A percentile compares a stretch with the other conserved stretches of the same genome.
Conservation (phyloP, 2,797 vertebrate species). For the Lutjanus campechanus region DNA sequence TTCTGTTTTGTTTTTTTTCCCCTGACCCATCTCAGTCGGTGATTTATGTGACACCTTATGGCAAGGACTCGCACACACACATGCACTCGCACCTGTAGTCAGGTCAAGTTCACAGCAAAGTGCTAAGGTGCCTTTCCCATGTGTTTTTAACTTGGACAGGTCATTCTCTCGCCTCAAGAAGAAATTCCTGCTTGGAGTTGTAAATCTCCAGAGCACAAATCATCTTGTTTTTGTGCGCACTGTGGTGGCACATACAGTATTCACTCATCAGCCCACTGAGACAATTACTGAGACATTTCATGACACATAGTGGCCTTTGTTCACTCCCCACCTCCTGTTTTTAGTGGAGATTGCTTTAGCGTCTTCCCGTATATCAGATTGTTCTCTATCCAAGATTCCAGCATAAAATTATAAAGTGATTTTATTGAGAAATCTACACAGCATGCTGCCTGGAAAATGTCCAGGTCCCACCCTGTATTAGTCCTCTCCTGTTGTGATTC, state of each 20-base stretch:
- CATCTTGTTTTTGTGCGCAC: slow-evolving; percentile 9
- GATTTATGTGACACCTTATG: slow-evolving; percentile 66
- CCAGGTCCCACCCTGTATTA: slow-evolving; percentile 29
- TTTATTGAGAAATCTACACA: slow-evolving; percentile 28
- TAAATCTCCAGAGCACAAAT: slow-evolving; percentile 57
- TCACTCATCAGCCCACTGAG: slow-evolving; percentile 53
- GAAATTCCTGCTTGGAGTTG: slow-evolving; percentile 78
- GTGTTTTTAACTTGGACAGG: slow-evolving; percentile 65
- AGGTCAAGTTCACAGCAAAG: slow-evolving; percentile 62
- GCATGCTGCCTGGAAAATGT: slow-evolving; percentile 13
- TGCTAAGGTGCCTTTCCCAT: slow-evolving; percentile 67
- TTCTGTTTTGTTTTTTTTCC: slow-evolving; percentile 25
- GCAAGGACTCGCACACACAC: slow-evolving; percentile 17
- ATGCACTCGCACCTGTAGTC: slow-evolving; percentile 52
- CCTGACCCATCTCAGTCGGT: slow-evolving; percentile 20
- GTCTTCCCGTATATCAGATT: slow-evolving; percentile 29
- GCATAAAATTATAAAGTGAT: slow-evolving; percentile 39
- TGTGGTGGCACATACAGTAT: neutral
- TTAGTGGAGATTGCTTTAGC: slow-evolving; percentile 2
- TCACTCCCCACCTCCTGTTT: slow-evolving; percentile 36
- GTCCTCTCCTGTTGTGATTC: neutral
- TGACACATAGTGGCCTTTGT: slow-evolving; percentile 68
- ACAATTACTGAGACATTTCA: slow-evolving; percentile 62
- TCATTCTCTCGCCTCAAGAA: slow-evolving; percentile 71
- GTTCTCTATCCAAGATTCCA: slow-evolving; percentile 46